Conservation (phyloP, 2,113 vertebrate genomes). For the Delphinus delphis region DNA sequence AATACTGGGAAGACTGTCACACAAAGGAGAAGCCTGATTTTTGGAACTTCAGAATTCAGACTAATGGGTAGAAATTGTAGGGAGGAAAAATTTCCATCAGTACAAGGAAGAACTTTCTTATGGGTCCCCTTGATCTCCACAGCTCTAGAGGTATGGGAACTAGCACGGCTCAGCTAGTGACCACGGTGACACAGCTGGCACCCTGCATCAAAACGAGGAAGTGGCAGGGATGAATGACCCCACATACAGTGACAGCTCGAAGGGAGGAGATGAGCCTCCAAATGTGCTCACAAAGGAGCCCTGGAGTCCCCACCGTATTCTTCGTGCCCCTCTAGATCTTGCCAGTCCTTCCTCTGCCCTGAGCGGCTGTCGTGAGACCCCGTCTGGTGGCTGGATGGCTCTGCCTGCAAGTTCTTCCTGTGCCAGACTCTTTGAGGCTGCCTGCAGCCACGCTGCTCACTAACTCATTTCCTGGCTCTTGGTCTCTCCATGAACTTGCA, state of each 20-base stretch:
- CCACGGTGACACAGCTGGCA: neutral
- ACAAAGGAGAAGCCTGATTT: neutral
- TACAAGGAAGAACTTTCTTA: neutral
- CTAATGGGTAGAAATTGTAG: neutral
- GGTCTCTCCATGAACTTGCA: slow-evolving; percentile 68
- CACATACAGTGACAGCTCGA: neutral
- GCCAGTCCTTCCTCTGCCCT: neutral
- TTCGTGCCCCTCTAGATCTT: neutral
- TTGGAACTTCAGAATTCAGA: neutral
- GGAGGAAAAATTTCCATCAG: neutral
- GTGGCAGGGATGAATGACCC: neutral
- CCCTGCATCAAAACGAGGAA: neutral
- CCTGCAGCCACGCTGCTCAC: slow-evolving; percentile 43
- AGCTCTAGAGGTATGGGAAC: neutral
- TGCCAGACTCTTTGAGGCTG: slow-evolving; percentile 42
- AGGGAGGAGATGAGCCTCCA: neutral
- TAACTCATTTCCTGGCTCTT: slow-evolving; percentile 73
- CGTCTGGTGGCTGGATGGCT: neutral
- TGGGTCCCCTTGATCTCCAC: neutral
- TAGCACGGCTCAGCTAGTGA: neutral
- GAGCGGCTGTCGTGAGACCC: neutral
- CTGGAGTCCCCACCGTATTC: neutral
- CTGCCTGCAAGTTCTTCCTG: neutral
- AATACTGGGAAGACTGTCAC: slow-evolving; percentile 7
- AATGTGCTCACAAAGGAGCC: neutral